phyloP scores from a whole-genome alignment of 2,797 vertebrate species.

The Myotis findleyi region DNA sequence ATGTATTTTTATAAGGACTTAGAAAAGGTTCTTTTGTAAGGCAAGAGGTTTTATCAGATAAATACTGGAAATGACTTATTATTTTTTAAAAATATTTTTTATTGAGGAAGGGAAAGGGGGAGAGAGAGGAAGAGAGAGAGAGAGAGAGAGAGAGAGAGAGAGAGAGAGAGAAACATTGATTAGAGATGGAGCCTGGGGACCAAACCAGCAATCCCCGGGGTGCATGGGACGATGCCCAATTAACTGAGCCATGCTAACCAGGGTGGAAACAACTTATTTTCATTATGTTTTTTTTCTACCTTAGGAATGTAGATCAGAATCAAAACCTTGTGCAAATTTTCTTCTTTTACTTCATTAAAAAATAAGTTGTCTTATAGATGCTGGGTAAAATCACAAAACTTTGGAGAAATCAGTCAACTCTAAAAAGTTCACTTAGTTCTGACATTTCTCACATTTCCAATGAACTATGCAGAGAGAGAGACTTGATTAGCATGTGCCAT shows the following conservation, averaged over 20 bases:
- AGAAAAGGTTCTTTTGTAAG: background rate
- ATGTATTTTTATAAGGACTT: background rate
- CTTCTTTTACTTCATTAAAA: constrained; percentile 22
- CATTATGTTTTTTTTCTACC: background rate
- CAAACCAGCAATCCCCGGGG: too few species aligned
- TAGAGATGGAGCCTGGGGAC: too few species aligned
- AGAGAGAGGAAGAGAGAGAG: too few species aligned
- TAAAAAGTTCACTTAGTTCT: constrained; percentile 78
- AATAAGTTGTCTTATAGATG: constrained; percentile 19
- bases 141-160: too few species aligned
- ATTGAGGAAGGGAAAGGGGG: too few species aligned
- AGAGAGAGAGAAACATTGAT: too few species aligned
- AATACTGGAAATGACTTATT: background rate
- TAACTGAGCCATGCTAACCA: too few species aligned
- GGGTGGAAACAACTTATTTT: background rate
- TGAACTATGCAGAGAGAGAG: constrained; percentile 69
- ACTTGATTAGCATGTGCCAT: constrained; percentile 82
- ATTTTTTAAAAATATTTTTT: too few species aligned
- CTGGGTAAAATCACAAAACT: background rate
- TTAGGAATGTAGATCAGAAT: constrained; percentile 18
- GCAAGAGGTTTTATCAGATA: background rate
- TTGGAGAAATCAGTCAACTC: constrained; percentile 58
- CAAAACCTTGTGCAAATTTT: background rate
- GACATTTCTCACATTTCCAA: constrained; percentile 66
- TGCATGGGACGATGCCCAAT: too few species aligned